Evolutionary conservation across 2,888 invertebrate genomes (phyloP), one percentile per base, ranked within the genome.

Genomic region (Aleiodes leptofemur): DNA sequence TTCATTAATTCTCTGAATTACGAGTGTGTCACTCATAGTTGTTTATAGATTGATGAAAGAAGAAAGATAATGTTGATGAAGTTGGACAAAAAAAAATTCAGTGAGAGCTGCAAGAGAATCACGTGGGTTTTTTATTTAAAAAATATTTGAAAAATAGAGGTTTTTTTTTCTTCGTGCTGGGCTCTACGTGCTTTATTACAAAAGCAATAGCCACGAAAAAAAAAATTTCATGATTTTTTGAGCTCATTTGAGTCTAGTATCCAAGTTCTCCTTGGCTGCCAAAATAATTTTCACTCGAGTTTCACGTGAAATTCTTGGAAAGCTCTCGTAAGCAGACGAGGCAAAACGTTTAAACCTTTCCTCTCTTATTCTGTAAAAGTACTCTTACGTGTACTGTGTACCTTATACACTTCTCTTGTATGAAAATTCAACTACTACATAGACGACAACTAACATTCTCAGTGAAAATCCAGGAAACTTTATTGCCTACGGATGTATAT

Each of bases 1-100:
- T 71, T 73, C 55, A 72, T 71, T 77, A 56, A 76, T 76, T 59
- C 70, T 73, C 70, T 51, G 38, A 68, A 69, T 72, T 72, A 64
- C 31, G 73, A 68, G 70, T 34, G 51, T 73, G 71, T 68, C 55
- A 53, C 23, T 64, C 48, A 23, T 13, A 64, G 23, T 64, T 48
- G 48, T 55, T 55, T 55, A 55, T 55, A 16, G 14, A 55, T 16
- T 55, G 69, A 50, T 38, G 50, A 14, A 59, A 29, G n/a, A 23
- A 43, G 14, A 14, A 29, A 38, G 43, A 43, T 9, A 43, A 9
- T 43, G 11, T 8, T 43, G 3, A 11, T 43, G 43, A 43, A 43
- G 11, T 43, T 43, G 7, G 11, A n/a, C n/a, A n/a, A 43, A 43
- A 43, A 43, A 43, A 9, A 43, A 43, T 0, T 9, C 2, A 9